Evolutionary conservation across 1,140 invertebrate genomes (phyloP).

Genomic region (Pseudomyrmex pallidus): DNA sequence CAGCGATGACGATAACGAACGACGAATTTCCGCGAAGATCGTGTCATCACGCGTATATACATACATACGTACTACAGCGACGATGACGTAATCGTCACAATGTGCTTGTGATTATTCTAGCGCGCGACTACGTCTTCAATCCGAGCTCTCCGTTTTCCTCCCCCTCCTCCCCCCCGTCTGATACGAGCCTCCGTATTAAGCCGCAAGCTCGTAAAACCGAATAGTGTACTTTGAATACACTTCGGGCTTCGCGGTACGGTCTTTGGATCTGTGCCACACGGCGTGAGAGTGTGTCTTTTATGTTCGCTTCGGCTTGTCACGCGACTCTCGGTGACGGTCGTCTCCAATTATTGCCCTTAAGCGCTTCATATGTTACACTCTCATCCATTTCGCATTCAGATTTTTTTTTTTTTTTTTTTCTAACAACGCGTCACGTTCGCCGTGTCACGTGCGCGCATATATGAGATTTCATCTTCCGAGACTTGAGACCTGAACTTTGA

Average conservation of each 20-base stretch:
- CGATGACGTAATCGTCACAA: slow-evolving; percentile 58
- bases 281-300: slow-evolving; percentile 20
- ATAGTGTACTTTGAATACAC: slow-evolving; percentile 23
- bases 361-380: slow-evolving; percentile 11
- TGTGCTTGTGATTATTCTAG: slow-evolving; percentile 62
- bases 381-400: slow-evolving; percentile 19
- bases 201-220: slow-evolving; percentile 51
- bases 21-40: slow-evolving; percentile 54
- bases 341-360: slow-evolving; percentile 43
- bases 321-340: slow-evolving; percentile 33
- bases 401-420: slow-evolving; percentile 6
- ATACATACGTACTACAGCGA: background rate
- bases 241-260: background rate
- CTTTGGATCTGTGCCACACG: slow-evolving; percentile 57
- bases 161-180: background rate
- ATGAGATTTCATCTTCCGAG: background rate
- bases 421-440: background rate
- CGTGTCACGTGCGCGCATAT: background rate
- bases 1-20: slow-evolving; percentile 53
- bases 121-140: slow-evolving; percentile 20
- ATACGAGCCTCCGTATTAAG: background rate
- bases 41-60: slow-evolving; percentile 30
- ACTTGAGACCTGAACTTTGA: too few relatives aligned
- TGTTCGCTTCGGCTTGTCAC: slow-evolving; percentile 26
- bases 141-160: slow-evolving; percentile 13